Percentiles rank a stretch among this genome's conserved stretches.
Conservation (phyloP, 2,888 invertebrate species). For the Volucella bombylans region DNA sequence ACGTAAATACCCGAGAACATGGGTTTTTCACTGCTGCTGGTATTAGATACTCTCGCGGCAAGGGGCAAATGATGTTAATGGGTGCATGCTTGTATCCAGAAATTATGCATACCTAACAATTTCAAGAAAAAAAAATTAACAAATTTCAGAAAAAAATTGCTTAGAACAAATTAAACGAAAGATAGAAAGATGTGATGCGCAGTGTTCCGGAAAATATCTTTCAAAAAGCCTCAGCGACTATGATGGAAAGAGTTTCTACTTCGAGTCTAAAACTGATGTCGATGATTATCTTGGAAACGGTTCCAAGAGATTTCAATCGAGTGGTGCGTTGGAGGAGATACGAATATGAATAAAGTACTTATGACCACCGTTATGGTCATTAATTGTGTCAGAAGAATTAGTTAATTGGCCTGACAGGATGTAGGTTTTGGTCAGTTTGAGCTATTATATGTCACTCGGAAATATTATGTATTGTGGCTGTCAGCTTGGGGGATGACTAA, state of each 20-base stretch:
- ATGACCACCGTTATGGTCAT: conserved; percentile 40
- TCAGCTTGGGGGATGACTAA: too few species aligned
- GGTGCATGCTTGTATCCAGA: conserved; percentile 52
- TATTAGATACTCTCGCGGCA: conserved; percentile 7
- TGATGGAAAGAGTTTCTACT: background rate
- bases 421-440: conserved; percentile 49
- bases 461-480: conserved; percentile 12
- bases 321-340: conserved; percentile 13
- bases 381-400: conserved; percentile 51
- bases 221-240: conserved; percentile 11
- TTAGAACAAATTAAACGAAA: conserved; percentile 45
- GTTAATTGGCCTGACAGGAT: conserved; percentile 47
- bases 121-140: background rate
- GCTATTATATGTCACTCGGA: conserved; percentile 40
- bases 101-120: conserved; percentile 48
- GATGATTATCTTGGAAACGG: conserved; percentile 62
- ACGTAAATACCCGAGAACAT: conserved; percentile 49
- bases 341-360: conserved; percentile 34
- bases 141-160: conserved; percentile 28
- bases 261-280: background rate
- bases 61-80: conserved; percentile 37
- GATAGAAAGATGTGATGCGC: conserved; percentile 15
- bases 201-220: conserved; percentile 65
- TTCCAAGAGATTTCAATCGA: conserved; percentile 23
- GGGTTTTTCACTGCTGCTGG: background rate